Evolutionary conservation across 2,888 invertebrate species (phyloP).

Genomic region (Heliconius charithonia): DNA sequence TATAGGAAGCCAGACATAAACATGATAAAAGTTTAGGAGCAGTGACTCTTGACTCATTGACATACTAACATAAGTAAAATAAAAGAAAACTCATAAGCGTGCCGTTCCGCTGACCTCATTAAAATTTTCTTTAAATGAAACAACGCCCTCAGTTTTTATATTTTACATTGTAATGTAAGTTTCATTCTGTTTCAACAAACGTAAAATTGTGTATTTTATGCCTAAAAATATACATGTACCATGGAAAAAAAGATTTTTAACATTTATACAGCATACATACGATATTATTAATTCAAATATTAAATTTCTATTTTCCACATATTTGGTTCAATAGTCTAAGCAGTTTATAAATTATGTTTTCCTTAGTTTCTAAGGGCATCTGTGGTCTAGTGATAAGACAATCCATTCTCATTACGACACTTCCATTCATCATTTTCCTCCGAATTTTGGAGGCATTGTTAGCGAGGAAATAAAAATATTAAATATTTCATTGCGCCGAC

Average conservation of each 20-base stretch:
- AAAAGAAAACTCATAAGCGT: slow-evolving; percentile 12
- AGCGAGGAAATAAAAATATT: no score
- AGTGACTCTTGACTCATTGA: slow-evolving; percentile 17
- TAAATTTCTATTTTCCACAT: not conserved
- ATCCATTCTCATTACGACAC: no score
- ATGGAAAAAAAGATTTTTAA: no score
- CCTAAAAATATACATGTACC: not conserved
- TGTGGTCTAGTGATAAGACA: no score
- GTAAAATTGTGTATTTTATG: not conserved
- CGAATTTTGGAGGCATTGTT: no score
- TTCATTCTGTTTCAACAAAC: not conserved
- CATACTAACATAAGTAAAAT: slow-evolving; percentile 12
- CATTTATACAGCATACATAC: not conserved
- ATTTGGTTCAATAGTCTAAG: not conserved
- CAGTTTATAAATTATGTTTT: not conserved
- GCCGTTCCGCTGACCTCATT: slow-evolving; percentile 14
- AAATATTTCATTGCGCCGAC: no score
- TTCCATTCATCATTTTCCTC: no score
- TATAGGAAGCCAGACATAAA: not conserved
- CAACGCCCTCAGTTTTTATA: not conserved
- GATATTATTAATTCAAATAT: not conserved
- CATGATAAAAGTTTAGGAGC: not conserved
- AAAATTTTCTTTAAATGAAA: slow-evolving; percentile 7
- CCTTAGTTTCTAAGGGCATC: no score
- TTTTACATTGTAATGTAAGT: not conserved